phyloP scores from a whole-genome alignment of 2,888 invertebrate genomes.

The Imbricaverruca yamaguchii region DNA sequence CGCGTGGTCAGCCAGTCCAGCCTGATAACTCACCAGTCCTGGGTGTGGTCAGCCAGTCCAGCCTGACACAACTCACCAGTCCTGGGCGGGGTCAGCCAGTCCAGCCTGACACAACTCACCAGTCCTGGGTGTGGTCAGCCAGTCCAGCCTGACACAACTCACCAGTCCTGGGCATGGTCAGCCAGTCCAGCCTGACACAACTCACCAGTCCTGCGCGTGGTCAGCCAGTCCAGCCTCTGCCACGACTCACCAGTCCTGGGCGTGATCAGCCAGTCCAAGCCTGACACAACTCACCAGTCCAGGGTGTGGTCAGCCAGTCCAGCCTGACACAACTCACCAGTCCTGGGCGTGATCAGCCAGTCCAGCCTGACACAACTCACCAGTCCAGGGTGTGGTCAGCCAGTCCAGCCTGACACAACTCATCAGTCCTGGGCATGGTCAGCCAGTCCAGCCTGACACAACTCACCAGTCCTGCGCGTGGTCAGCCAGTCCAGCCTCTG shows the following conservation, averaged over 20 bases:
- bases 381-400: slow-evolving; percentile 75
- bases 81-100: no score
- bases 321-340: slow-evolving; percentile 36
- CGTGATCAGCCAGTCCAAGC: no score
- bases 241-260: no score
- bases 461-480: slow-evolving; percentile 81
- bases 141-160: slow-evolving; percentile 45
- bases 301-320: slow-evolving; percentile 65
- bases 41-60: slow-evolving; percentile 62
- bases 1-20: no score
- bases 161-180: no score
- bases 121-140: slow-evolving; percentile 71
- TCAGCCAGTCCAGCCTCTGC: slow-evolving; percentile 51
- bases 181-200: no score
- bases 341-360: no score
- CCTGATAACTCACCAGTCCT: slow-evolving; percentile 61
- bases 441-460: no score
- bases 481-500: slow-evolving; percentile 51
- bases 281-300: slow-evolving; percentile 58
- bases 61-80: slow-evolving; percentile 36
- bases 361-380: slow-evolving; percentile 44
- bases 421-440: no score
- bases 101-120: slow-evolving; percentile 48
- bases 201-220: slow-evolving; percentile 81
- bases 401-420: slow-evolving; percentile 45